phyloP scores from a whole-genome alignment of 2,888 invertebrate species.

The Rhingia campestris region DNA sequence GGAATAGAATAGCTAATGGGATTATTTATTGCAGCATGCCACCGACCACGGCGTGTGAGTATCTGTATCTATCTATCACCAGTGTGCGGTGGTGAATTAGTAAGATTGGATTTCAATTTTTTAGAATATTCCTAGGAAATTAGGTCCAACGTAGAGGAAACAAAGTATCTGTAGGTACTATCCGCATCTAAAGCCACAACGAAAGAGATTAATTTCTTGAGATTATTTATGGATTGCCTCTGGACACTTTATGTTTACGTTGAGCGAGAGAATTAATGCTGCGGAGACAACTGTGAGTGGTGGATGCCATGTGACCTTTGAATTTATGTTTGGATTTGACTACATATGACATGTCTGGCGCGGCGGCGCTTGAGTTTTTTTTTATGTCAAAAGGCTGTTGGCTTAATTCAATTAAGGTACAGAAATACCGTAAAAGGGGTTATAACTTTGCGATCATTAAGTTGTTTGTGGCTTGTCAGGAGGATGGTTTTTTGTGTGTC shows the following conservation, averaged over 20 bases:
- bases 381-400: constrained; percentile 45
- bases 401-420: constrained; percentile 55
- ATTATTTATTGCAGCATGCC: constrained; percentile 64
- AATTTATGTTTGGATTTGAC: constrained; percentile 39
- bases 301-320: constrained; percentile 44
- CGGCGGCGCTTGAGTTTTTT: constrained; percentile 32
- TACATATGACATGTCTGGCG: constrained; percentile 43
- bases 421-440: constrained; percentile 33
- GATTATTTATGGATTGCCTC: constrained; percentile 41
- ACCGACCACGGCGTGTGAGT: constrained; percentile 21
- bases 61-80: constrained; percentile 42
- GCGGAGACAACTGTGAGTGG: not conserved
- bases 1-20: constrained; percentile 31
- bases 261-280: constrained; percentile 45
- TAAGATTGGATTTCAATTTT: constrained; percentile 56
- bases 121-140: constrained; percentile 51
- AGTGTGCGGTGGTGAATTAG: constrained; percentile 37
- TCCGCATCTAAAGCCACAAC: not conserved
- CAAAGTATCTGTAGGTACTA: constrained; percentile 6
- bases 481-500: too few species aligned
- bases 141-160: constrained; percentile 10
- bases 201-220: constrained; percentile 41
- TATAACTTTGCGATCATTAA: constrained; percentile 31
- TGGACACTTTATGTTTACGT: constrained; percentile 59
- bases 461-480: not conserved